Base-by-base conservation (phyloP, 2,113 vertebrate species). In the Heterochromis multidens region DNA sequence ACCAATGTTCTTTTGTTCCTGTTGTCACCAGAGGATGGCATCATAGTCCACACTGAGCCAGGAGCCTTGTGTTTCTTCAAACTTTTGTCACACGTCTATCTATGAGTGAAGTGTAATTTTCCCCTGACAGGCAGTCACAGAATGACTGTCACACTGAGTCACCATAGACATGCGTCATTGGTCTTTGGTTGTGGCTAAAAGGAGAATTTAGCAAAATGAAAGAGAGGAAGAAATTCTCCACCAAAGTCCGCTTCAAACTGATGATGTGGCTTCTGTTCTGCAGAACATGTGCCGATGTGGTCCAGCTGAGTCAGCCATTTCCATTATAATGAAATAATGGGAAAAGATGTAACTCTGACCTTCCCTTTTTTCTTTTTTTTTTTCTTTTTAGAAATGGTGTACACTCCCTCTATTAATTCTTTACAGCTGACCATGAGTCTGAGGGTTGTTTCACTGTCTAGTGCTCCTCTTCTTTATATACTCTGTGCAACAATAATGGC, bases 211-310 rank as follows among this genome's bases (percentile, higher is more conserved):
- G 54, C 56, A 23, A 86, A 85, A 83, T 77, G 46, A 85, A 77
- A 83, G 61, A 37, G 63, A 56, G 77, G 82, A 79, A 74, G 27
- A 72, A 82, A 81, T 25, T 78, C 65, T 86, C 52, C 49, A 56
- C 33, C 49, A 17, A 33, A 16, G 40, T 81, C 27, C 13, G 0
- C 52, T 91, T 85, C 33, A 46, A 1, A 31, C 35, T 52, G 86
- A 59, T 90, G 90, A 89, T 89, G 87, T 93, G 84, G 88, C 88
- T 67, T 85, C 52, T 89, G 85, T 83, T 87, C 43, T 60, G 33
- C 58, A 78, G 70, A 88, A 13, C 46, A 33, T 25, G 35, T 77
- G 35, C 87, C 74, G 70, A 88, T 89, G 85, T 89, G 83, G 86
- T 11, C 25, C 27, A 52, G 77, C 87, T 93, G 81, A 90, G 49